phyloP scores from a whole-genome alignment of 1,140 invertebrate genomes.

The Pentalonia nigronervosa region DNA sequence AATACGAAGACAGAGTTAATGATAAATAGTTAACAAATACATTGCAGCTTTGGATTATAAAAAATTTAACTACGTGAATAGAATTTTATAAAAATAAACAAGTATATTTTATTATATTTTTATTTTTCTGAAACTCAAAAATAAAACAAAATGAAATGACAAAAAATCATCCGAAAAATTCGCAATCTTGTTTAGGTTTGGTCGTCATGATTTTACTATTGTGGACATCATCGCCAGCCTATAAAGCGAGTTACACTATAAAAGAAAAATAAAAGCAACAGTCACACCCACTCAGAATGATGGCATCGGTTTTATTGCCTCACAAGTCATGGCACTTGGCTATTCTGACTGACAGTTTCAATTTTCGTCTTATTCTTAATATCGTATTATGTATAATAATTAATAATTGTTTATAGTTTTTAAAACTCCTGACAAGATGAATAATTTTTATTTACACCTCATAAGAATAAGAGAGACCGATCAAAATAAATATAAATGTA shows the following conservation, averaged over 20 bases:
- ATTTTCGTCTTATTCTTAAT: slow-evolving; percentile 4
- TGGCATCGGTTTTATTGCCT: slow-evolving; percentile 18
- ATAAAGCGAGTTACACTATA: slow-evolving; percentile 43
- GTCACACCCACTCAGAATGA: background rate
- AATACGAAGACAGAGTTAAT: background rate
- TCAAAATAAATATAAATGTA: background rate
- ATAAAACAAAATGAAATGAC: slow-evolving; percentile 1
- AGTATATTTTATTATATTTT: background rate
- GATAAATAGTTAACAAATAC: background rate
- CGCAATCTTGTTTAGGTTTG: background rate
- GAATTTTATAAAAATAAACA: background rate
- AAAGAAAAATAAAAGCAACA: slow-evolving; percentile 36
- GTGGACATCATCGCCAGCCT: slow-evolving; percentile 19
- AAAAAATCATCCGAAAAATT: background rate
- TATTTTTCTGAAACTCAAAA: background rate
- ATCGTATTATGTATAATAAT: background rate
- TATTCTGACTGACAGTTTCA: background rate
- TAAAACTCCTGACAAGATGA: background rate
- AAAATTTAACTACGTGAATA: background rate
- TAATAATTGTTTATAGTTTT: background rate
- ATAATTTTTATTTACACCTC: background rate
- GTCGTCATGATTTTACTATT: slow-evolving; percentile 19
- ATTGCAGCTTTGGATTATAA: background rate
- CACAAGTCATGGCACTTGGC: background rate
- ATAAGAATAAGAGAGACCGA: background rate